These are phyloP conservation scores for Babyrousa celebensis DNA, from an alignment of 2,797 vertebrate species.

Conservation along the genomic window DNA sequence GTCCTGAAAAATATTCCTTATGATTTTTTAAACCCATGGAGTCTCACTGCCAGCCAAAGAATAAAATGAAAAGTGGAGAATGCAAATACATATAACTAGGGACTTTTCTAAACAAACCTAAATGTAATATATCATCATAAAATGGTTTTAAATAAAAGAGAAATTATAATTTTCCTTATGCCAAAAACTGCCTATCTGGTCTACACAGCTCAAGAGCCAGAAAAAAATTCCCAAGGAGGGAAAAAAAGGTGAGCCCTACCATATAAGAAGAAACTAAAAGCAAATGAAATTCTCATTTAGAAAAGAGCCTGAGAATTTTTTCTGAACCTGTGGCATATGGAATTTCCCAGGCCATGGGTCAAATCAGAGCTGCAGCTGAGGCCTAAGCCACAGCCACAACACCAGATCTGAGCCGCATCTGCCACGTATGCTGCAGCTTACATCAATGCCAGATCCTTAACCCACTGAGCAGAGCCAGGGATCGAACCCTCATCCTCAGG, in stretches of 20 bases:
- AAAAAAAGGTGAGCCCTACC: conserved; percentile 1
- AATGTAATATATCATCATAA: not conserved
- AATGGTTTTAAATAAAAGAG: conserved; percentile 57
- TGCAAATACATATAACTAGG: conserved; percentile 35
- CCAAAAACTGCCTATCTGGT: conserved; percentile 41
- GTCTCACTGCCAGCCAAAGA: conserved; percentile 58
- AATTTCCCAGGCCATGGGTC: too few species aligned
- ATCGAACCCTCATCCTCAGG: too few species aligned
- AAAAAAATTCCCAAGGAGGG: not conserved
- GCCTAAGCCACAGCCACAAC: too few species aligned
- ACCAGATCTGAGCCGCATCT: too few species aligned
- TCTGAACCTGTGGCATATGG: too few species aligned
- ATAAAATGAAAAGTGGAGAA: conserved; percentile 64
- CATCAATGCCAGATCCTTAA: too few species aligned
- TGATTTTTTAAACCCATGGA: conserved; percentile 58
- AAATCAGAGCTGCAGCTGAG: too few species aligned
- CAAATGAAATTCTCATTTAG: conserved; percentile 35
- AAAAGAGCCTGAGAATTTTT: not conserved
- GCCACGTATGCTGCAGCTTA: too few species aligned
- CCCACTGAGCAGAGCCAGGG: too few species aligned
- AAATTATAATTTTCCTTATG: conserved; percentile 63
- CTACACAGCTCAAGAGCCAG: conserved; percentile 32
- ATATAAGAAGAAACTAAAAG: conserved; percentile 57
- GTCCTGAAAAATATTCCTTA: conserved; percentile 66
- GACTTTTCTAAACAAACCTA: conserved; percentile 58